These are phyloP conservation scores for Seriola dumerili DNA, from an alignment of 2,113 vertebrate species.

Conservation along the genomic window DNA sequence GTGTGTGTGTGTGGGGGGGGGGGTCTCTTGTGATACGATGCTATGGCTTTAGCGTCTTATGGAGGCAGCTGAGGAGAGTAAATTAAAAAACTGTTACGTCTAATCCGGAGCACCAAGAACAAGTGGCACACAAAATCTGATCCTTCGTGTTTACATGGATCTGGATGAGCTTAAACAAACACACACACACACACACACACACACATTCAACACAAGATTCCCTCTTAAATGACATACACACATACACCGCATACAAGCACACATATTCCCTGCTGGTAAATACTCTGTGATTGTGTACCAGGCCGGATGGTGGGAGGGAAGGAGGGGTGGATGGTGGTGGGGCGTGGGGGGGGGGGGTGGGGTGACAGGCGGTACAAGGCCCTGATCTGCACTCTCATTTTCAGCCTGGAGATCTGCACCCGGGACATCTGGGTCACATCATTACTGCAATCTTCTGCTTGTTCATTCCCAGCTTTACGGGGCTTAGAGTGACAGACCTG, in stretches of 20 bases:
- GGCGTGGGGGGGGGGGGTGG: background rate
- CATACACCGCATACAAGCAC: conserved; percentile 20
- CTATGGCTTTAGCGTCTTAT: conserved; percentile 67
- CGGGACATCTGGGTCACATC: conserved; percentile 82
- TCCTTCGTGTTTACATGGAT: conserved; percentile 75
- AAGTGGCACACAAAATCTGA: conserved; percentile 81
- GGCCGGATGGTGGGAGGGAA: conserved; percentile 10
- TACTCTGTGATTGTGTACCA: conserved; percentile 63
- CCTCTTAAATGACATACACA: conserved; percentile 30
- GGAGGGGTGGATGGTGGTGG: background rate
- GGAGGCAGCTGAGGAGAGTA: conserved; percentile 67
- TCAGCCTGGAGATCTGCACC: conserved; percentile 75
- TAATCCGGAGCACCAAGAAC: conserved; percentile 76
- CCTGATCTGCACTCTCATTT: conserved; percentile 81
- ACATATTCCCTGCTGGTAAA: conserved; percentile 51
- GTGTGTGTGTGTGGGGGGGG: background rate
- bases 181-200: conserved; percentile 46
- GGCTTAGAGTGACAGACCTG: conserved; percentile 62
- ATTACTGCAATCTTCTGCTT: conserved; percentile 82
- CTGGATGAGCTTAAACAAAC: conserved; percentile 65
- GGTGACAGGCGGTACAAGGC: conserved; percentile 25
- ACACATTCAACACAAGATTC: conserved; percentile 27
- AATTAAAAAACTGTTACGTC: conserved; percentile 80
- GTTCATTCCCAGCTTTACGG: conserved; percentile 82
- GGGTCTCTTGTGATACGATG: background rate